Evolutionary conservation across 1,140 invertebrate species (phyloP), one percentile per base, ranked within the genome.

Genomic region (Portunus trituberculatus): DNA sequence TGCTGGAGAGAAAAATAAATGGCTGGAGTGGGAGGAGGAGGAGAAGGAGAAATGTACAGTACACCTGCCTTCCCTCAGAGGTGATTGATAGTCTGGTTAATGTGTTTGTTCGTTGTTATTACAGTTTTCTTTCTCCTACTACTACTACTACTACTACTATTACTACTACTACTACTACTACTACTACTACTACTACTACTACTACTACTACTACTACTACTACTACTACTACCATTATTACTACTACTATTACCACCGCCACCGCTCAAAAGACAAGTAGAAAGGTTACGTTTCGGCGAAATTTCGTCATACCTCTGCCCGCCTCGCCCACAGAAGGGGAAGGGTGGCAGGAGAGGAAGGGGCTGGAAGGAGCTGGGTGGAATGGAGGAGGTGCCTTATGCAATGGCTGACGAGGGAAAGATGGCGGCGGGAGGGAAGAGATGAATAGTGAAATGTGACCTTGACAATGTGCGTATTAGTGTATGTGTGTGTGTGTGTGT

Each of bases 91-190:
- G 20, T 25, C 76, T 82, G 20, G 20, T 84, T 29, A 6, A 84
- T 12, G n/a, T 84, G 83, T 84, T 32, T 84, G 8, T 84, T 29
- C 16, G 52, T 20, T 59, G 52, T 10, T 59, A 10, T 20, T 59
- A 20, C 12, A n/a, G n/a, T 59, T 6, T 39, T 39, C 39, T 39
- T 39, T 39, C 39, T 84, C 4, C 83, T 32, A 84, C 83, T 84
- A 84, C 31, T 84, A 84, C 31, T 84, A 84, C 83, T 32, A 84
- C 83, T 39, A 84, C 31, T 84, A 84, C 86, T 39, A 88, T 12
- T 84, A 84, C 83, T 84, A 84, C 31, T 84, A 84, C 83, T 84
- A 84, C 83, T 84, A 84, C 83, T 84, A 84, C 83, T 84, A 84
- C 83, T 84, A 84, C 83, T 84, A n/a, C 29, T 28, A n/a, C 83